These are phyloP conservation scores for Pagetopsis macropterus DNA, from an alignment of 2,797 vertebrate species.

Conservation along the genomic window DNA sequence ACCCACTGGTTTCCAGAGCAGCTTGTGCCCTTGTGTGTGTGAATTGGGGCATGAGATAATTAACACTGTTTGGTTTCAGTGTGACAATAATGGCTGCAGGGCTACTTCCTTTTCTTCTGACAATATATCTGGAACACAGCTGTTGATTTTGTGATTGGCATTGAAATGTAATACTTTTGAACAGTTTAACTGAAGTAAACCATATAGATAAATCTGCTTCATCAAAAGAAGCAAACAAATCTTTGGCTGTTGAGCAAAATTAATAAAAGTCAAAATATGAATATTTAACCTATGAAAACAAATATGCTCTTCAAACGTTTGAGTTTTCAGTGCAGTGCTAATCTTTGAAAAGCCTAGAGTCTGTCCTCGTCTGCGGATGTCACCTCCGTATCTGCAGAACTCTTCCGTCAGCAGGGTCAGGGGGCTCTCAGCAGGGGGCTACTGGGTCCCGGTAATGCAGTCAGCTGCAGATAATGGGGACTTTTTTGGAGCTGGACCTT, in stretches of 20 bases:
- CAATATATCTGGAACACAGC: constrained; percentile 20
- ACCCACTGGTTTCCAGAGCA: constrained; percentile 49
- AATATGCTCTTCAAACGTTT: constrained; percentile 19
- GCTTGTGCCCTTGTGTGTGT: constrained; percentile 28
- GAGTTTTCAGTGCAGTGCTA: constrained; percentile 8
- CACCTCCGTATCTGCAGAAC: constrained; percentile 55
- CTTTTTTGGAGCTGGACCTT: constrained; percentile 76
- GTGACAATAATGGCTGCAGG: constrained; percentile 36
- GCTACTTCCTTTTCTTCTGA: constrained; percentile 24
- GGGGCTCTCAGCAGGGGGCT: constrained; percentile 58
- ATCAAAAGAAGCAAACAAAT: constrained; percentile 4
- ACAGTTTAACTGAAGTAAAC: background rate
- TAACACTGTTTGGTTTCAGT: constrained; percentile 33
- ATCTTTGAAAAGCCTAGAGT: constrained; percentile 34
- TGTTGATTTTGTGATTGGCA: constrained; percentile 33
- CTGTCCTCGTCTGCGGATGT: constrained; percentile 62
- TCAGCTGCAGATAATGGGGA: constrained; percentile 77
- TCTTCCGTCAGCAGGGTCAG: constrained; percentile 78
- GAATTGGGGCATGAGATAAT: constrained; percentile 47
- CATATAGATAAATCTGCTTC: background rate
- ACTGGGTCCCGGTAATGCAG: constrained; percentile 64
- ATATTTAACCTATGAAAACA: constrained; percentile 1
- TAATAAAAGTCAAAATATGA: constrained; percentile 12
- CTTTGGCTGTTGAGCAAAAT: constrained; percentile 12
- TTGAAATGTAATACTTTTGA: constrained; percentile 9